phyloP scores from a whole-genome alignment of 2,797 vertebrate species.

The Epinephelus awoara region DNA sequence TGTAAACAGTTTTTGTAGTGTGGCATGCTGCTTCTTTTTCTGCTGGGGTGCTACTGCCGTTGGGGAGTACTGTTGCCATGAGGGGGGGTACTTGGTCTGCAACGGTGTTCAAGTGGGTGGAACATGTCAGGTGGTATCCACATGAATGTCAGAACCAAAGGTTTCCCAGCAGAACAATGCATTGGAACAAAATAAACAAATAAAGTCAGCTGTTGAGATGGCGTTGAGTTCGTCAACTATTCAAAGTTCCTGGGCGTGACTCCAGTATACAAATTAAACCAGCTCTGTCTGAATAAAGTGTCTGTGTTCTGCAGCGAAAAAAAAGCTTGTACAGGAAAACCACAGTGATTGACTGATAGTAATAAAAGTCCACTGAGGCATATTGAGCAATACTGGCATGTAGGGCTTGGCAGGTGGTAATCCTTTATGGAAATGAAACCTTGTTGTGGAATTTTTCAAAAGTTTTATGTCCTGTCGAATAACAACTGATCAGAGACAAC shows the following conservation, averaged over 20 bases:
- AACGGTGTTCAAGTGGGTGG: too few relatives aligned
- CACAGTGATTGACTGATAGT: background rate
- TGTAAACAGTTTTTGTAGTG: too few relatives aligned
- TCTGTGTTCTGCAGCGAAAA: background rate
- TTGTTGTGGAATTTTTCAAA: background rate
- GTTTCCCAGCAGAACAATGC: too few relatives aligned
- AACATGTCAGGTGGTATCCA: too few relatives aligned
- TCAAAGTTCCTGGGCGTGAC: background rate
- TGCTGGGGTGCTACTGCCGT: too few relatives aligned
- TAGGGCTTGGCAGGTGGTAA: background rate
- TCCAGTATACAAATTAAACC: background rate
- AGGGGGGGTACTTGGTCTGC: too few relatives aligned
- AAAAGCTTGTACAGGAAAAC: background rate
- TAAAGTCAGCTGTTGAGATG: too few relatives aligned
- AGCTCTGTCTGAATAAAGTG: background rate
- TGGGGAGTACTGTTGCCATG: too few relatives aligned
- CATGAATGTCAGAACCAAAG: too few relatives aligned
- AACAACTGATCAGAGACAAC: background rate
- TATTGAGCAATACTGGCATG: background rate
- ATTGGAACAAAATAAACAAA: too few relatives aligned
- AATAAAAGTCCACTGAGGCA: background rate
- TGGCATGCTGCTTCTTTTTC: too few relatives aligned
- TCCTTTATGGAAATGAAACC: slow-evolving; percentile 6
- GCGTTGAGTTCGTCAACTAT: background rate
- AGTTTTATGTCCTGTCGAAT: background rate